Percentiles rank a stretch among this genome's conserved stretches.
Evolutionary conservation across 53 echinoderm and acorn worm species (phyloP).

Genomic region (Actinopyga echinites): DNA sequence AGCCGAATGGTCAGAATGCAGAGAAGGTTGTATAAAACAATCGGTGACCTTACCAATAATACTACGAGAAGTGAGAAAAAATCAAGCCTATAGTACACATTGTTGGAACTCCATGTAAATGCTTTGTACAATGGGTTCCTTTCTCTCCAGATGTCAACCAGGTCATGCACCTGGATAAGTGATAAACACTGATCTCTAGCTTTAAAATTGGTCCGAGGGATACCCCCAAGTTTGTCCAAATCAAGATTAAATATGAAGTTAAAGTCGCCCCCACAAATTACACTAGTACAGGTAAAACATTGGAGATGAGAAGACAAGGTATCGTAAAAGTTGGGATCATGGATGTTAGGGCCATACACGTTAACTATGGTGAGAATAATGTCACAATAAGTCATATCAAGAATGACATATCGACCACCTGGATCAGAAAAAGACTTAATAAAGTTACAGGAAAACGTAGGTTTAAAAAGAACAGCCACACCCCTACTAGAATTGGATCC

Average conservation of each 20-base stretch:
- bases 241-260: conserved; percentile 12
- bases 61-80: conserved; percentile 6
- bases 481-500: background rate
- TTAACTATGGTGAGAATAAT: background rate
- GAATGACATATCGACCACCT: background rate
- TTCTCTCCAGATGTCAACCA: conserved; percentile 20
- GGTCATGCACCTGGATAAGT: background rate
- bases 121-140: background rate
- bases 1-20: conserved; percentile 13
- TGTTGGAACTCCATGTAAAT: conserved; percentile 23
- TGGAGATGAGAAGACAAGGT: background rate
- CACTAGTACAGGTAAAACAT: background rate
- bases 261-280: conserved; percentile 3
- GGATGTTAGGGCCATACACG: background rate
- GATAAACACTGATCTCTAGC: background rate
- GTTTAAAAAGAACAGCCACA: background rate
- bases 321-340: background rate
- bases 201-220: background rate
- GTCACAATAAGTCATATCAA: background rate
- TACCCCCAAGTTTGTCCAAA: conserved; percentile 3
- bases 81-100: background rate
- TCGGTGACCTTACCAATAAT: background rate
- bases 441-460: background rate
- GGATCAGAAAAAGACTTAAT: background rate
- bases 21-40: background rate